Base-by-base conservation (phyloP, 2,113 vertebrate genomes). In the Xenopus borealis region DNA sequence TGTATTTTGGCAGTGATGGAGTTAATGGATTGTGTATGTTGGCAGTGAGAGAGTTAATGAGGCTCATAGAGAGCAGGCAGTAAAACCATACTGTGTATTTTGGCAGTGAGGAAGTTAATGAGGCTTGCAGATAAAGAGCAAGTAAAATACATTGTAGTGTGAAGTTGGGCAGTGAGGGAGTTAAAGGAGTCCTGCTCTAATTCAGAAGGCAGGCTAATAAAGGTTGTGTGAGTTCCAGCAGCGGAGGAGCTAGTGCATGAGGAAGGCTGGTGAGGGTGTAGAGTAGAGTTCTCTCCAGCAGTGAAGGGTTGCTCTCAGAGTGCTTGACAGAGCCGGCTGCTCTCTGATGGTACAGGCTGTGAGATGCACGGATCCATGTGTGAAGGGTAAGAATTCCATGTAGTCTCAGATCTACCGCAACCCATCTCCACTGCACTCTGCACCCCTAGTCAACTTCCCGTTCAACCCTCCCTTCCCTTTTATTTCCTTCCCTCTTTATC, bases 341-440 rank as follows among this genome's bases (percentile, higher is more conserved):
- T 78, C 72, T 80, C 71, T 80, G 71, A 79, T 78, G 47, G 13
- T 72, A 69, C 78, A 72, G 59, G 59, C 68, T 52, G 63, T 74
- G 81, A 47, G 66, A 76, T 69, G 73, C 66, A 63, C 46, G 10
- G 27, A 62, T 17, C 58, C 65, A 75, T 76, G 27, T 19, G 53
- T 63, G 30, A 20, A 76, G 58, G 66, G 73, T 75, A 69, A 69
- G 73, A n/a, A 57, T 30, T 67, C 20, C 45, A 40, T 66, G 30
- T 2, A 12, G 70, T 20, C 14, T 47, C 66, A 78, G 23, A 71
- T 40, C 27, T 17, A 62, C 66, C 33, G 27, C 61, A 47, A 18
- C 50, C 65, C 50, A 79, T 71, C 52, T 71, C 46, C 59, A 53
- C 10, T 53, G 5, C 52, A 53, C 52, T 33, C 45, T 17, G 12